A percentile compares a stretch with the other conserved stretches of the same genome.
phyloP scores from a whole-genome alignment of 2,888 invertebrate species.

The Masnerella sp. region DNA sequence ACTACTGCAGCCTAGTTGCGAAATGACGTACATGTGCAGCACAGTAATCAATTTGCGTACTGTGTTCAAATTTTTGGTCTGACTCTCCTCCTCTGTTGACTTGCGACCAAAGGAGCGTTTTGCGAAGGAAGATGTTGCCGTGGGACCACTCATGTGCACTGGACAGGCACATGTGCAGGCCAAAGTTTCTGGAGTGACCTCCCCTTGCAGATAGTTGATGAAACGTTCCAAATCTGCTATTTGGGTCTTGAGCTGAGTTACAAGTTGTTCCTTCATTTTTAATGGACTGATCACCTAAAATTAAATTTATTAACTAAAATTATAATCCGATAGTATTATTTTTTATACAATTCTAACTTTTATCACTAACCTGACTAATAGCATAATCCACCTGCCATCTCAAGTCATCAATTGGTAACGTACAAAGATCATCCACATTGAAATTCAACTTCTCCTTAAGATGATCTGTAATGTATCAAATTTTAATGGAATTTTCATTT shows the following conservation, averaged over 20 bases:
- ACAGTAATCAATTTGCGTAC: constrained; percentile 93
- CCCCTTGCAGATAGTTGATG: constrained; percentile 95
- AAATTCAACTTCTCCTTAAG: constrained; percentile 90
- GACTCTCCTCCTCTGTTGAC: constrained; percentile 75
- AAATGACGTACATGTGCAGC: constrained; percentile 94
- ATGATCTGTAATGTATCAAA: constrained; percentile 81
- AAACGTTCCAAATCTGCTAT: constrained; percentile 98
- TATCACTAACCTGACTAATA: constrained; percentile 84
- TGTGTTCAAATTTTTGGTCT: constrained; percentile 84
- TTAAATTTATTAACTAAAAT: neutral
- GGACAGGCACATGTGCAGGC: constrained; percentile 79
- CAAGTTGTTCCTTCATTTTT: constrained; percentile 97
- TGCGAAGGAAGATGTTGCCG: constrained; percentile 62
- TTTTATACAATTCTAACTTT: neutral
- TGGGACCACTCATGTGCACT: constrained; percentile 70
- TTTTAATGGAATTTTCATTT: neutral
- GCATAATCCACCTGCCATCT: constrained; percentile 93
- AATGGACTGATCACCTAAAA: constrained; percentile 91
- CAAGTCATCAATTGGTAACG: constrained; percentile 88
- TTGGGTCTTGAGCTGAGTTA: constrained; percentile 96
- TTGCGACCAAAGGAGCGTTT: constrained; percentile 76
- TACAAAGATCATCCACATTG: constrained; percentile 88
- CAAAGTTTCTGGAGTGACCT: constrained; percentile 79
- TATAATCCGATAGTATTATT: too few relatives aligned
- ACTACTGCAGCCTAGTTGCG: constrained; percentile 93